Base-by-base conservation (phyloP, 2,113 vertebrate species). In the Chinchilla lanigera region DNA sequence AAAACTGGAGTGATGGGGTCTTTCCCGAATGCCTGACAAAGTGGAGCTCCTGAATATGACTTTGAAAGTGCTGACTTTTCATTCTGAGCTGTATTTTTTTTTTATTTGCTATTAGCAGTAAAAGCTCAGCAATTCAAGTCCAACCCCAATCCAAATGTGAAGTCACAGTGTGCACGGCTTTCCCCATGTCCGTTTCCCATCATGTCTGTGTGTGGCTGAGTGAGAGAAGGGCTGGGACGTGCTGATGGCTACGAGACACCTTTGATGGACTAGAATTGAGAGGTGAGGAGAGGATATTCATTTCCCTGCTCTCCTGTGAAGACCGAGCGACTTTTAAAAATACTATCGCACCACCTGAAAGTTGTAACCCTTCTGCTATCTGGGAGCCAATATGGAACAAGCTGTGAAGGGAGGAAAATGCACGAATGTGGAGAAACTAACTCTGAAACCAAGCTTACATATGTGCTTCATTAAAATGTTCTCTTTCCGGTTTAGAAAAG, bases 21-120 rank as follows among this genome's bases (percentile, higher is more conserved):
- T 94, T 95, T 95, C 60, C 84, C 19, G 33, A 58, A 90, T 73
- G n/a, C 44, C 30, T 65, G 71, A 93, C 30, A 82, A 85, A 97
- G 82, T 63, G 35, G 24, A 96, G n/a, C 75, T 41, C 86, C 96
- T 88, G 47, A 89, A 50, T 73, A 9, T 24, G 47, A 84, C 90
- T 89, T 92, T 7, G 13, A 52, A 75, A 80, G 63, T 84, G 73
- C 30, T 78, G 26, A 50, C 50, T 93, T 80, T 93, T 89, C 4
- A 80, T 82, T 54, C 54, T 89, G 71, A 88, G 38, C 3, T 50
- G 50, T 17, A 38, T 22, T 61, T 61, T 96, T 63, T 93, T n/a
- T n/a, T n/a, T n/a, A n/a, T 86, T 41, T 90, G 67, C 50, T 61
- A 8, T 89, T 78, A n/a, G 19, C 19, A 26, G 41, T 67, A 61